A percentile compares a stretch with the other conserved stretches of the same genome.
These are phyloP conservation scores for Sepioteuthis lessoniana DNA, from an alignment of 2,888 invertebrate species.

Conservation along the genomic window DNA sequence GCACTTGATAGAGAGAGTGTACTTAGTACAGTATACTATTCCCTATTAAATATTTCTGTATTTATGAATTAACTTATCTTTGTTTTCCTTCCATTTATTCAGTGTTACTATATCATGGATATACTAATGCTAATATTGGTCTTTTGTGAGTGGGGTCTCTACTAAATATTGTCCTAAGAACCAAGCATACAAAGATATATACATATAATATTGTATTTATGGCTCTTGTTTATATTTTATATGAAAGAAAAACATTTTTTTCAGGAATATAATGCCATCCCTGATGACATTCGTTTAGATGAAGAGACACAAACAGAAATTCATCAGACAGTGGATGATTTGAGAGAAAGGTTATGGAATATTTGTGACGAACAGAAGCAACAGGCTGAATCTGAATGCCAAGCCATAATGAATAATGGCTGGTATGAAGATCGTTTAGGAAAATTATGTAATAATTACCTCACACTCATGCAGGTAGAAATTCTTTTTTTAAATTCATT, in stretches of 20 bases:
- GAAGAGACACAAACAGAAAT: conserved; percentile 74
- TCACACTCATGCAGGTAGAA: conserved; percentile 73
- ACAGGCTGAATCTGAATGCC: conserved; percentile 72
- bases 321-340: conserved; percentile 74
- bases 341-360: conserved; percentile 73
- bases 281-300: conserved; percentile 74
- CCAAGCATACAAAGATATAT: too few relatives aligned
- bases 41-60: too few relatives aligned
- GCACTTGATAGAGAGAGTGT: too few relatives aligned
- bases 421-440: conserved; percentile 75
- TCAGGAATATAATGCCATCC: conserved; percentile 73
- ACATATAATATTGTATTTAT: too few relatives aligned
- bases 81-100: too few relatives aligned
- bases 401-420: conserved; percentile 70
- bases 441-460: conserved; percentile 73
- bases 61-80: too few relatives aligned
- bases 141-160: too few relatives aligned
- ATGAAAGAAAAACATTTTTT: background rate
- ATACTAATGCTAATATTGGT: too few relatives aligned
- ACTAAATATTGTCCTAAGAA: too few relatives aligned
- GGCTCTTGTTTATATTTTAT: too few relatives aligned
- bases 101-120: too few relatives aligned
- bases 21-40: too few relatives aligned
- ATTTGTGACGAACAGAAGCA: conserved; percentile 75
- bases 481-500: background rate